These are phyloP conservation scores for Limnephilus auricula DNA, from an alignment of 2,888 invertebrate species.

Conservation along the genomic window DNA sequence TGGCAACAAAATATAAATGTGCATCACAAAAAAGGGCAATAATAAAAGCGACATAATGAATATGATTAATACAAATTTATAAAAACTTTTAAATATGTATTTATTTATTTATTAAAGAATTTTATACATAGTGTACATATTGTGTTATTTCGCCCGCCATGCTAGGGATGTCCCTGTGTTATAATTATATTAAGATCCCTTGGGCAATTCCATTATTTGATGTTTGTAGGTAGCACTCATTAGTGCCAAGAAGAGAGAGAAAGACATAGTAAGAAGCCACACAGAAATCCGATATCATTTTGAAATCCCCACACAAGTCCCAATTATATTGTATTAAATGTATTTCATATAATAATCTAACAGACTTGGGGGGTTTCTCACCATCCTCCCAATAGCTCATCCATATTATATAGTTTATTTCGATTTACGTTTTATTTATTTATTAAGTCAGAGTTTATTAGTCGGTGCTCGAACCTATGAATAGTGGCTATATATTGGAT, in stretches of 20 bases:
- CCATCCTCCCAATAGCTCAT: no score
- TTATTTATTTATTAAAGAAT: no score
- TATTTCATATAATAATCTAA: background rate
- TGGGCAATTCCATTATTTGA: background rate
- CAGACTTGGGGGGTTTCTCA: no score
- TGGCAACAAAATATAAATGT: background rate
- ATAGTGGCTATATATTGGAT: no score
- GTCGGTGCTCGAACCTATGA: no score
- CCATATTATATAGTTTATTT: no score
- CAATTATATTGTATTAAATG: no score
- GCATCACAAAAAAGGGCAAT: background rate
- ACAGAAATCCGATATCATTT: background rate
- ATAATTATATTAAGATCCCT: background rate
- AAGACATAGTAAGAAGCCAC: background rate
- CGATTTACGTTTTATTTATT: no score
- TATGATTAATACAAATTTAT: background rate
- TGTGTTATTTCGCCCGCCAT: no score
- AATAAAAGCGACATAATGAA: background rate
- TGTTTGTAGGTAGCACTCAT: background rate
- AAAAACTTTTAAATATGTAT: background rate
- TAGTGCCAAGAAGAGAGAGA: background rate
- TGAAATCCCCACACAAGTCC: background rate
- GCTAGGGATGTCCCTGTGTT: no score
- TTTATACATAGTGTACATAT: no score
- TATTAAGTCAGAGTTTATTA: no score